Evolutionary conservation across 2,888 invertebrate genomes (phyloP).

Genomic region (Polymixis flavicincta): DNA sequence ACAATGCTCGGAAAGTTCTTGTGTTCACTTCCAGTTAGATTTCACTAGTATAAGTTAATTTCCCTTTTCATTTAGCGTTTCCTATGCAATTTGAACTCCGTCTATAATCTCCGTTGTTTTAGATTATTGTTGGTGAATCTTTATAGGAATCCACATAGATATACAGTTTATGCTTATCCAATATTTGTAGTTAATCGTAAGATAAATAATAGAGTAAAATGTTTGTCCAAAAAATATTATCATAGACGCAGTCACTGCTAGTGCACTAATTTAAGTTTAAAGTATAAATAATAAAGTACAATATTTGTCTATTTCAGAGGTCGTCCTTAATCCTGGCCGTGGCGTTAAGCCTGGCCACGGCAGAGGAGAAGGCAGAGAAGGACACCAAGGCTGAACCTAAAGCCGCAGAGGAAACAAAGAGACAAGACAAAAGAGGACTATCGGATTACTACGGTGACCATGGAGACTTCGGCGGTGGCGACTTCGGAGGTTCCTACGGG

Average conservation of each 20-base stretch:
- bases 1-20: constrained; percentile 68
- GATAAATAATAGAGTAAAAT: background rate
- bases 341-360: constrained; percentile 89
- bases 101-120: constrained; percentile 9
- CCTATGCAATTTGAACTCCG: constrained; percentile 35
- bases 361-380: constrained; percentile 89
- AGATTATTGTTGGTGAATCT: constrained; percentile 7
- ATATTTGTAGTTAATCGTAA: background rate
- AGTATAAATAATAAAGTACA: background rate
- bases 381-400: constrained; percentile 86
- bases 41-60: constrained; percentile 62
- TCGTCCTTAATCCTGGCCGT: constrained; percentile 89
- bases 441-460: constrained; percentile 87
- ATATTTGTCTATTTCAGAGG: constrained; percentile 79
- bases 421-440: constrained; percentile 90
- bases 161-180: background rate
- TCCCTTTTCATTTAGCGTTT: constrained; percentile 54
- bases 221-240: background rate
- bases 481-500: constrained; percentile 69
- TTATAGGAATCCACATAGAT: background rate
- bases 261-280: background rate
- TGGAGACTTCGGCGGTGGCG: constrained; percentile 75
- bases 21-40: constrained; percentile 63
- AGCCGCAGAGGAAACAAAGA: constrained; percentile 86
- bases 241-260: background rate